Evolutionary conservation across 2,888 invertebrate genomes (phyloP), one percentile per base, ranked within the genome.

Genomic region (Choristoneura rosaceana): DNA sequence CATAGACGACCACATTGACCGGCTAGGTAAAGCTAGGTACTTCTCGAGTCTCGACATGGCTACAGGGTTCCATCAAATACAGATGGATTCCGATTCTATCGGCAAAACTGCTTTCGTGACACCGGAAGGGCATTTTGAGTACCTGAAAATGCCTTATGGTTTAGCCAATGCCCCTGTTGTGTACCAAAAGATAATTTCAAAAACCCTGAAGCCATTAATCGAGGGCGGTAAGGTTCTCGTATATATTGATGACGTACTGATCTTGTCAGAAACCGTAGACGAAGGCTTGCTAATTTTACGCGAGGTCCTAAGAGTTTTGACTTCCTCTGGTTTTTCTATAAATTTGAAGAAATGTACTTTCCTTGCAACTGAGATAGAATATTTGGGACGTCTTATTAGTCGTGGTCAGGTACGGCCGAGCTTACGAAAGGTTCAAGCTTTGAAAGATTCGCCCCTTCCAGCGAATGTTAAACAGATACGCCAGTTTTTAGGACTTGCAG

Each of bases 121-220:
- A 12, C 74, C 74, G 0, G 76, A 77, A 55, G 75, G 69, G 15
- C 77, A 76, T 15, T 63, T 50, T 34, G 76, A 79, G n/a, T 79
- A 71, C 55, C 2, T 76, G 0, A 77, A 76, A 58, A 77, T 79
- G 76, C 78, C 78, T 0, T 78, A 74, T 47, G 79, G 78, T 41
- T 47, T 77, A 9, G 68, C 75, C 0, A 80, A 77, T 50, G 75
- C 78, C 0, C 78, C 80, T 0, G 12, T 76, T 3, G 74, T 77
- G 3, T 79, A 76, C 33, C 77, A 79, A 47, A 68, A 75, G 2
- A 76, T 78, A 0, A 77, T 77, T 0, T 12, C 45, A 0, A 73
- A 75, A 62, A 38, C 69, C 10, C 17, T 62, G 17, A 15, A 61
- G 7, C 33, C 59, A 9, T 61, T 70, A 2, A 75, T 73, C 14